phyloP scores from a whole-genome alignment of 2,797 vertebrate species.

The Hemitrygon akajei region DNA sequence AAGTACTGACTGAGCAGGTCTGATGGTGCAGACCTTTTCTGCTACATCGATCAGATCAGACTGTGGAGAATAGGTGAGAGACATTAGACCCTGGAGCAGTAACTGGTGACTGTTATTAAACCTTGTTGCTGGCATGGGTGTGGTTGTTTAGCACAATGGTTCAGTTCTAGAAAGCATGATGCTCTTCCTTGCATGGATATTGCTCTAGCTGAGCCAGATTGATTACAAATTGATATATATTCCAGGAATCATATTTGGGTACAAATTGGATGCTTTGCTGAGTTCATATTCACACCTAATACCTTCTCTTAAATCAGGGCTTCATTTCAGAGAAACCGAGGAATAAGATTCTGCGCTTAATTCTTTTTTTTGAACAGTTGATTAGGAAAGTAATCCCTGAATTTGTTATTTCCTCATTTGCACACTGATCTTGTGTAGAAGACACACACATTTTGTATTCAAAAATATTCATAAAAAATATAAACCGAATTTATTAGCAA shows the following conservation, averaged over 20 bases:
- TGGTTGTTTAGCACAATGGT: too few species aligned
- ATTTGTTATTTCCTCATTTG: neutral
- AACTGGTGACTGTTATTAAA: neutral
- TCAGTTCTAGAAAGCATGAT: neutral
- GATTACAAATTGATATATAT: neutral
- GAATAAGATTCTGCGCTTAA: neutral
- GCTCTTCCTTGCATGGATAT: neutral
- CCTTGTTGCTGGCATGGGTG: too few species aligned
- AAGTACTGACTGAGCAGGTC: neutral
- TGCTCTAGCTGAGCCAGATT: neutral
- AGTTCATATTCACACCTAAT: neutral
- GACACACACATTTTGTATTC: conserved; percentile 22
- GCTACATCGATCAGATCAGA: neutral
- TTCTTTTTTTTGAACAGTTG: neutral
- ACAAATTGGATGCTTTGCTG: neutral
- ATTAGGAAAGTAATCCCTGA: neutral
- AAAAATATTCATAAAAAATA: neutral
- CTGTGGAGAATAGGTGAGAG: neutral
- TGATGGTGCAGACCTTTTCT: neutral
- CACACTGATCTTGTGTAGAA: neutral
- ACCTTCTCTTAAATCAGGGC: conserved; percentile 18
- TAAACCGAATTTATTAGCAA: neutral
- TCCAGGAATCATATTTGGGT: too few species aligned
- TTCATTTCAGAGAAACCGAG: neutral
- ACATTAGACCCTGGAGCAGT: neutral